These are phyloP conservation scores for Dryobota labecula DNA, from an alignment of 2,888 invertebrate species.

Conservation along the genomic window DNA sequence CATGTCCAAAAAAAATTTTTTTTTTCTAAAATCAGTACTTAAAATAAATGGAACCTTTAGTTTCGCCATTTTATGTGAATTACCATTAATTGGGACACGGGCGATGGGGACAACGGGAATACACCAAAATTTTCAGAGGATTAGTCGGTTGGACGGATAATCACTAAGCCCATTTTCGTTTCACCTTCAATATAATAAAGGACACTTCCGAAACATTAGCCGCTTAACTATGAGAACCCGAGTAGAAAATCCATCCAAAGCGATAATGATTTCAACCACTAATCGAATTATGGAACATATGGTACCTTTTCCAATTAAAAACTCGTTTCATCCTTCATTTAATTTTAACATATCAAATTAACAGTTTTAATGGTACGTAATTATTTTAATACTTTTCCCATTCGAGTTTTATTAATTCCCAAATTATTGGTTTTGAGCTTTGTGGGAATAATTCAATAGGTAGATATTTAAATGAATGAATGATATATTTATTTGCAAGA, in stretches of 20 bases:
- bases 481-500: no score
- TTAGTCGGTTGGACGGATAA: constrained; percentile 17
- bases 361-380: constrained; percentile 39
- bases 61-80: no score
- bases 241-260: constrained; percentile 23
- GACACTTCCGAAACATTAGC: constrained; percentile 38
- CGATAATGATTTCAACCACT: constrained; percentile 44
- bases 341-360: constrained; percentile 56
- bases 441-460: neutral
- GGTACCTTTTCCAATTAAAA: constrained; percentile 53
- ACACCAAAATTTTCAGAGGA: constrained; percentile 27
- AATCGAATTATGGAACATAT: constrained; percentile 45
- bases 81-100: no score
- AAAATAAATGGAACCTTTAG: no score
- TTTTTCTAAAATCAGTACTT: no score
- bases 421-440: neutral
- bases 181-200: constrained; percentile 19
- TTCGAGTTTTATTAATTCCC: constrained; percentile 24
- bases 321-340: constrained; percentile 39
- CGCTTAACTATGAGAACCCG: constrained; percentile 1
- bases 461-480: no score
- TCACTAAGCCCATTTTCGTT: constrained; percentile 23
- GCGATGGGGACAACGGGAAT: no score
- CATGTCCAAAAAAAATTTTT: no score
- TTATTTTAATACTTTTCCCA: constrained; percentile 46